Evolutionary conservation across 2,888 invertebrate genomes (phyloP), one percentile per base, ranked within the genome.

Genomic region (Parnassius smintheus): DNA sequence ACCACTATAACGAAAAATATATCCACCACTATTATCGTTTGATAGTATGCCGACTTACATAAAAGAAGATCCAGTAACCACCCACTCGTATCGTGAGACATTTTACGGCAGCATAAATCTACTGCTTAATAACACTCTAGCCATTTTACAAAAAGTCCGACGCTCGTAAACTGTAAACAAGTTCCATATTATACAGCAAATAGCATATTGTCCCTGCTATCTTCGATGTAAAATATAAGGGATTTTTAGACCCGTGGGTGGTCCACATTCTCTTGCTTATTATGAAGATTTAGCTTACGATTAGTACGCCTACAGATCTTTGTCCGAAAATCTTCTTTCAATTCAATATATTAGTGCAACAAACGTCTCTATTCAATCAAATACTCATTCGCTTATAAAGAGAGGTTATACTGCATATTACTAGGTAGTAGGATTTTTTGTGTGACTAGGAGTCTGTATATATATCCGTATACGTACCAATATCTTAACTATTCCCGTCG

Each of bases 41-140:
- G 46, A 46, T 7, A 7, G 11, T 12, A n/a, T n/a, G n/a, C 12
- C 12, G n/a, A n/a, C 46, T 46, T n/a, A 46, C 12, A 18, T 22
- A 56, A 56, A 46, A 46, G 46, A 56, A 48, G 13, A 58, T 41
- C 10, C 11, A 9, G 54, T 54, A 54, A 54, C 35, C n/a, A 41
- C 42, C 56, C 56, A 56, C 56, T 8, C 22, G 45, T 46, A 51
- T 56, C 50, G 44, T 9, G 7, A 13, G 49, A 13, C 49, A 45
- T 69, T 82, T 82, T 73, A 80, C 73, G 69, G 68, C 70, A 59
- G 64, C 74, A 76, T 81, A 80, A 82, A 82, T 78, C 74, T 69
- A 41, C 56, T 64, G 69, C 75, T 77, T 80, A 77, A 77, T 77
- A 76, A 72, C 72, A 49, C 67, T 35, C 35, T 56, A 51, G 68